These are phyloP conservation scores for Chaetura pelagica DNA, from an alignment of 2,113 vertebrate genomes.

Conservation along the genomic window DNA sequence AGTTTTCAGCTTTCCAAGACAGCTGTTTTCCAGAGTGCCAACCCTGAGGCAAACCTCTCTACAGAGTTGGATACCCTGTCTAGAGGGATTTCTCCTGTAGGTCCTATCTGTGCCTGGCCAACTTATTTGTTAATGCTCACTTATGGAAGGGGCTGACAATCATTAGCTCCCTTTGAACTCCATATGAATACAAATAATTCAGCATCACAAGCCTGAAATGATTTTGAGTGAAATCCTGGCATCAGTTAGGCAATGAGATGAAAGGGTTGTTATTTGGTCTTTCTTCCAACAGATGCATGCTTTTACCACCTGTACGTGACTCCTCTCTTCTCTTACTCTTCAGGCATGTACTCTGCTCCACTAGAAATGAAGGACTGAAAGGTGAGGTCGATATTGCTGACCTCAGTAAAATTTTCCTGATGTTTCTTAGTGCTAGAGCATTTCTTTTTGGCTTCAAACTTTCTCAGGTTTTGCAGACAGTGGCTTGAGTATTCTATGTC, in stretches of 20 bases:
- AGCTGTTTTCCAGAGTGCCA: background rate
- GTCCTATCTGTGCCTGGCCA: background rate
- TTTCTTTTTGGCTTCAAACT: background rate
- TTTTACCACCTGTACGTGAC: constrained; percentile 5
- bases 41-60: background rate
- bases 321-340: background rate
- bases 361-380: background rate
- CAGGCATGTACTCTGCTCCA: background rate
- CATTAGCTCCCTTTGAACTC: constrained; percentile 34
- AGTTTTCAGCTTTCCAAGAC: background rate
- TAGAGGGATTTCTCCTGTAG: background rate
- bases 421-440: background rate
- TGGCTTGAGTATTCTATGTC: background rate
- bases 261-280: background rate
- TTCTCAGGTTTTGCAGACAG: background rate
- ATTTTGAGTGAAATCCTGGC: constrained; percentile 27
- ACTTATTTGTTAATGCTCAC: background rate
- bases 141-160: background rate
- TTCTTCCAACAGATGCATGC: background rate
- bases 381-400: background rate
- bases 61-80: background rate
- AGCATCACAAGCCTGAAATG: constrained; percentile 8
- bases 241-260: background rate
- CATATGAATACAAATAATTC: constrained; percentile 19
- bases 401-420: background rate